phyloP scores from a whole-genome alignment of 2,888 invertebrate genomes.

The Molorchus minor region DNA sequence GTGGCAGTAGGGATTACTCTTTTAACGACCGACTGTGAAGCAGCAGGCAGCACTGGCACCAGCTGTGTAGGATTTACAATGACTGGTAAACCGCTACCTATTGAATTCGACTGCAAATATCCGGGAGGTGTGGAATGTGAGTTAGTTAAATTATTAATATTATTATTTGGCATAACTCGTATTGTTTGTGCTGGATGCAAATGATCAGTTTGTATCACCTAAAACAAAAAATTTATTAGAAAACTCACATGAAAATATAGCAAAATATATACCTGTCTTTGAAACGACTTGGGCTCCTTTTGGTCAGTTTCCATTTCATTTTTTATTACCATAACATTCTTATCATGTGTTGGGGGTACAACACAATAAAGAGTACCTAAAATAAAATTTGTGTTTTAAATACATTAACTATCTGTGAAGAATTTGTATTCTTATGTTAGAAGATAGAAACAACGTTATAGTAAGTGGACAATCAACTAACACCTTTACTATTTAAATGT shows the following conservation, averaged over 20 bases:
- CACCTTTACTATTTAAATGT: too few relatives aligned
- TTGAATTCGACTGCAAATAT: slow-evolving; percentile 61
- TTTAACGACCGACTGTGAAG: slow-evolving; percentile 59
- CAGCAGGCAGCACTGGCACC: slow-evolving; percentile 74
- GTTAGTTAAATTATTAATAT: slow-evolving; percentile 48
- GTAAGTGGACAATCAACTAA: too few relatives aligned
- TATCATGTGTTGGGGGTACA: slow-evolving; percentile 65
- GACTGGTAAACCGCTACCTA: slow-evolving; percentile 67
- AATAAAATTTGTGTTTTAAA: slow-evolving; percentile 35
- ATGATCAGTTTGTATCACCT: slow-evolving; percentile 59
- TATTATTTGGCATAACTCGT: slow-evolving; percentile 49
- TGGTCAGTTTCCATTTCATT: slow-evolving; percentile 65
- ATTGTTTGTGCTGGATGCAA: slow-evolving; percentile 52
- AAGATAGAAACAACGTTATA: too few relatives aligned
- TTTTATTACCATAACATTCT: slow-evolving; percentile 73
- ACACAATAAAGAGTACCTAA: slow-evolving; percentile 58
- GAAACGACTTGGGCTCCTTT: slow-evolving; percentile 53
- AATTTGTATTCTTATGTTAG: slow-evolving; percentile 15
- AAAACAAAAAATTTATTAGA: slow-evolving; percentile 26
- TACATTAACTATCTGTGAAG: slow-evolving; percentile 13
- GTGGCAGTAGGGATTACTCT: slow-evolving; percentile 51
- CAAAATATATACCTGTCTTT: slow-evolving; percentile 51
- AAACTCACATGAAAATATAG: slow-evolving; percentile 4
- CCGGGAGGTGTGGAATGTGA: slow-evolving; percentile 51
- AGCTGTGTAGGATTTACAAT: slow-evolving; percentile 85